Conservation (phyloP, 2,797 vertebrate genomes). For the Echiichthys vipera region DNA sequence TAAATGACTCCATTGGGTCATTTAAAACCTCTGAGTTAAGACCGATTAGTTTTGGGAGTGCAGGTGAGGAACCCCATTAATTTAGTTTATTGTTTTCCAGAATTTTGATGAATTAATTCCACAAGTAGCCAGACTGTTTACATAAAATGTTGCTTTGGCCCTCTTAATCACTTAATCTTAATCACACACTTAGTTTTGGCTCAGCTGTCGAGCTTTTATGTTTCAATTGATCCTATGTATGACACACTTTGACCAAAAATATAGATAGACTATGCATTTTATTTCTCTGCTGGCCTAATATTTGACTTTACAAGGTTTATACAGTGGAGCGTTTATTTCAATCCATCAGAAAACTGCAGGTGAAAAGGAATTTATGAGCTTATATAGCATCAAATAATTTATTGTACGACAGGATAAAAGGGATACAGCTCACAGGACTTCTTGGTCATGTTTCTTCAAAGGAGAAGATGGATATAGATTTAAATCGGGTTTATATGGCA, state of each 20-base stretch:
- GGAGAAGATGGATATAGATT: neutral
- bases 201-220: too few relatives aligned
- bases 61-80: too few relatives aligned
- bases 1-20: too few relatives aligned
- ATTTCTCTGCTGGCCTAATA: neutral
- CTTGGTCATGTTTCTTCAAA: conserved; percentile 14
- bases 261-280: neutral
- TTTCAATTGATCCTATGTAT: too few relatives aligned
- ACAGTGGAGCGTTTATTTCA: neutral
- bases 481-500: conserved; percentile 30
- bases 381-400: conserved; percentile 18
- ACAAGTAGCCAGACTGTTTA: too few relatives aligned
- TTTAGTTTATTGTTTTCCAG: too few relatives aligned
- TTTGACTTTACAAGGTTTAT: conserved; percentile 4
- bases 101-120: too few relatives aligned
- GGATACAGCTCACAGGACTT: neutral
- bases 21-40: too few relatives aligned
- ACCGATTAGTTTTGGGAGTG: too few relatives aligned
- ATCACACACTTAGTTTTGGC: too few relatives aligned
- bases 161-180: too few relatives aligned
- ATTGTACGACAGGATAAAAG: conserved; percentile 29
- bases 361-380: neutral
- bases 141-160: too few relatives aligned
- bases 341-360: neutral
- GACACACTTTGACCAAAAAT: neutral